phyloP scores from a whole-genome alignment of 2,888 invertebrate species.

The Stenotaenia linearis region DNA sequence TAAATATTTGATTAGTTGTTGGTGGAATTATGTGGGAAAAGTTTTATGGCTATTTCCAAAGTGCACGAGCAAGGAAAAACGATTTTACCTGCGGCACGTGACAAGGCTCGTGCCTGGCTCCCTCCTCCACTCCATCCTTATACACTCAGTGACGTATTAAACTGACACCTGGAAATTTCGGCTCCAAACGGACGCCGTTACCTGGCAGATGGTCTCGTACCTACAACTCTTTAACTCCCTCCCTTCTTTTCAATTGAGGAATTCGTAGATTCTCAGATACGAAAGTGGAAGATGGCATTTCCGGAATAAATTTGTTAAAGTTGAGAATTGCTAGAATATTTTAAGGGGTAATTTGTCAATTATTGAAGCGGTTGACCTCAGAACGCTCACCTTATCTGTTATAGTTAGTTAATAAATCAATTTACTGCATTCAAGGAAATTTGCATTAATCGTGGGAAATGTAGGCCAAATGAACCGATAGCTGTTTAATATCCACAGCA shows the following conservation, averaged over 20 bases:
- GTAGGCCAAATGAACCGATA: background rate
- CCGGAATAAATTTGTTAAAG: background rate
- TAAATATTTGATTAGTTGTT: background rate
- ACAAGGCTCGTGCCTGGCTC: background rate
- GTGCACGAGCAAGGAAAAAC: background rate
- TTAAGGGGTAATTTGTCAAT: too few relatives aligned
- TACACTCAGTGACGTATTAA: background rate
- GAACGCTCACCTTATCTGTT: background rate
- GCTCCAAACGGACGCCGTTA: slow-evolving; percentile 5
- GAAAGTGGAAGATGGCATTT: background rate
- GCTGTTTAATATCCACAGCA: background rate
- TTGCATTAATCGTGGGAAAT: background rate
- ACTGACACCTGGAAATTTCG: background rate
- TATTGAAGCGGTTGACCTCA: background rate
- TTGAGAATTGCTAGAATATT: too few relatives aligned
- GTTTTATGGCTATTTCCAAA: background rate
- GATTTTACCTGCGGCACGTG: background rate
- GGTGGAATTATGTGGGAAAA: background rate
- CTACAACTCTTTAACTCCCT: background rate
- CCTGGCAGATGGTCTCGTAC: background rate
- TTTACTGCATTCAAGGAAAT: background rate
- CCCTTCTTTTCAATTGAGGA: background rate
- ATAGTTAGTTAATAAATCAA: background rate
- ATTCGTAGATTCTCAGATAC: background rate
- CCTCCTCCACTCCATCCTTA: background rate